Evolutionary conservation across 2,888 invertebrate genomes (phyloP).

Genomic region (Epicampocera succincta): DNA sequence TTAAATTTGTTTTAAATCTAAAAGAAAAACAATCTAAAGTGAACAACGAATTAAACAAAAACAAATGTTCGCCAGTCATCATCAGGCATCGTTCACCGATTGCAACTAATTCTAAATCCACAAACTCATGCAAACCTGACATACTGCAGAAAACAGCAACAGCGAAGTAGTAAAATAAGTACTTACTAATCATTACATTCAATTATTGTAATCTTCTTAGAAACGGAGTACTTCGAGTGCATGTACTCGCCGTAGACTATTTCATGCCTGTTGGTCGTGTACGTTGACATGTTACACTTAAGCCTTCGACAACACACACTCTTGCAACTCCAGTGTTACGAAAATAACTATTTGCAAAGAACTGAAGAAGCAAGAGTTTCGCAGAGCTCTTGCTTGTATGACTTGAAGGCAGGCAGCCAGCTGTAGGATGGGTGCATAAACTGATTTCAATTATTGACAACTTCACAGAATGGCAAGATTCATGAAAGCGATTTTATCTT

Average conservation of each 20-base stretch:
- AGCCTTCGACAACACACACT: neutral
- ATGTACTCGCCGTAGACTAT: neutral
- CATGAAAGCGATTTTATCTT: slow-evolving; percentile 57
- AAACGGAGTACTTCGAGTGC: slow-evolving; percentile 7
- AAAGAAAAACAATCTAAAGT: too few relatives aligned
- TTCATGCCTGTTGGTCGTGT: neutral
- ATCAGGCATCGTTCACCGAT: neutral
- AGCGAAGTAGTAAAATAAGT: slow-evolving; percentile 19
- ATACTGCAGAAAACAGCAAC: neutral
- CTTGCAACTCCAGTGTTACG: neutral
- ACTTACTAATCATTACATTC: slow-evolving; percentile 54
- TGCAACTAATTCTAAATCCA: neutral
- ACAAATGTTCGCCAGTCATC: neutral
- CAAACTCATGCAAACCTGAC: neutral
- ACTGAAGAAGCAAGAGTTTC: slow-evolving; percentile 15
- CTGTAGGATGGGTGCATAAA: slow-evolving; percentile 38
- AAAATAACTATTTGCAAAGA: slow-evolving; percentile 27
- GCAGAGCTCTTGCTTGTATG: neutral
- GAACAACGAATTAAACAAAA: too few relatives aligned
- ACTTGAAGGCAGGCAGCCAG: neutral
- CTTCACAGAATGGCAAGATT: slow-evolving; percentile 53
- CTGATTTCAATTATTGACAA: slow-evolving; percentile 62
- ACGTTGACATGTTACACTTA: slow-evolving; percentile 8
- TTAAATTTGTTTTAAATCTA: too few relatives aligned
- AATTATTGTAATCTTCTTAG: slow-evolving; percentile 64